Evolutionary conservation across 2,888 invertebrate species (phyloP), one percentile per base, ranked within the genome.

Genomic region (Drosophila hawaiiensis): DNA sequence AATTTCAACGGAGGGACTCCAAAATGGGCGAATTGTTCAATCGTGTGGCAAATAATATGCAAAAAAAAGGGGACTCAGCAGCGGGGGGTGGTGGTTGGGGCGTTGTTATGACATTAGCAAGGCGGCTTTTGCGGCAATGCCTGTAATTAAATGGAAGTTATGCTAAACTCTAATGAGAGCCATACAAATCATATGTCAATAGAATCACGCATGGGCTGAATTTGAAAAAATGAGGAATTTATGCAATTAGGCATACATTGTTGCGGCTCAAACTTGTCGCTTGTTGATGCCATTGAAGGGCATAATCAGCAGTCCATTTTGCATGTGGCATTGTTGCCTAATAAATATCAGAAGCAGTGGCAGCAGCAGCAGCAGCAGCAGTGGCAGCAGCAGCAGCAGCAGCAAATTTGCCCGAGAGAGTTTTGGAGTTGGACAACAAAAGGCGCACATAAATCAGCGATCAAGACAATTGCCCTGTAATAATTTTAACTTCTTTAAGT

Each of bases 381-480:
- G 31, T 9, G 9, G 31, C 0, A 0, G 16, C 52, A 33, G 31
- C 50, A 9, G 33, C 33, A 9, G 9, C 31, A 22, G 31, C 50
- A 61, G 52, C 43, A 14, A 73, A 76, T 78, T 85, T 76, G 58
- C 69, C 64, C 29, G 41, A 29, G 47, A 41, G 65, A 53, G 50
- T 43, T 61, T 50, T 29, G 28, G 50, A 19, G 62, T 37, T 55
- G 52, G 31, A 64, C 83, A 82, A 80, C 80, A 90, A 85, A 47
- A 85, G 68, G 85, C 80, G 80, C 78, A 82, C 83, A 90, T 85
- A 85, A 85, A 85, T 85, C 90, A 85, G 67, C 85, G 90, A 85
- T 89, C 85, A 82, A 85, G 88, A 90, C 90, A 85, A 90, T 85
- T 89, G 85, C 85, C 80, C 86, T 79, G 84, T 89, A 89, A 87